phyloP scores from a whole-genome alignment of 2,113 vertebrate genomes.

The Eidolon helvum region DNA sequence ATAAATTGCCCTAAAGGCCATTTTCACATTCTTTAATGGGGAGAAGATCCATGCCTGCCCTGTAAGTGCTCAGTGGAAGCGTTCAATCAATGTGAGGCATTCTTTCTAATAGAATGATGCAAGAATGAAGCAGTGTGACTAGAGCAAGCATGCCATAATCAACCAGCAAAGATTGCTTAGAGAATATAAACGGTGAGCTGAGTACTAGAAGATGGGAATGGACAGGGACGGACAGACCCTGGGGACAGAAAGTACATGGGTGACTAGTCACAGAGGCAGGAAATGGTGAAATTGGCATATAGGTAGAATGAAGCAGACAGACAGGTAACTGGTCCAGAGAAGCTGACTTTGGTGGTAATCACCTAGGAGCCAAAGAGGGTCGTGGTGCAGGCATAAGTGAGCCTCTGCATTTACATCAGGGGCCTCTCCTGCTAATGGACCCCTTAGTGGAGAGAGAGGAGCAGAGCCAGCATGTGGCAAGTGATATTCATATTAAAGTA shows the following conservation, averaged over 20 bases:
- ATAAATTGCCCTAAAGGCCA: background rate
- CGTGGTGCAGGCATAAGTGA: too few species aligned
- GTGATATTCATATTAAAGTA: background rate
- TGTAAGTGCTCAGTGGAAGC: background rate
- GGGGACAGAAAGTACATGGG: background rate
- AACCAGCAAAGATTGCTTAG: background rate
- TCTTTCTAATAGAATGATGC: background rate
- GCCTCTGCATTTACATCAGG: background rate
- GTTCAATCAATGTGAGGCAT: background rate
- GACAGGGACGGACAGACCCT: background rate
- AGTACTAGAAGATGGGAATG: background rate
- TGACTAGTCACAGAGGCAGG: background rate
- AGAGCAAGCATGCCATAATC: background rate
- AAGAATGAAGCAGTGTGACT: background rate
- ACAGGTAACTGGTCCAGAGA: background rate
- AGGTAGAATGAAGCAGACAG: background rate
- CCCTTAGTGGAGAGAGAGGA: background rate
- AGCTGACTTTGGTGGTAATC: background rate
- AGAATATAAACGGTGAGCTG: background rate
- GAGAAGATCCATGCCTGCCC: background rate
- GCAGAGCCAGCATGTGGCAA: background rate
- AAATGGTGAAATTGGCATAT: background rate
- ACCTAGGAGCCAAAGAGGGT: background rate
- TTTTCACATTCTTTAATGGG: background rate
- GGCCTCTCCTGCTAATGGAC: background rate